Conservation (phyloP, 1,140 invertebrate species). For the Meloidogyne floridensis region DNA sequence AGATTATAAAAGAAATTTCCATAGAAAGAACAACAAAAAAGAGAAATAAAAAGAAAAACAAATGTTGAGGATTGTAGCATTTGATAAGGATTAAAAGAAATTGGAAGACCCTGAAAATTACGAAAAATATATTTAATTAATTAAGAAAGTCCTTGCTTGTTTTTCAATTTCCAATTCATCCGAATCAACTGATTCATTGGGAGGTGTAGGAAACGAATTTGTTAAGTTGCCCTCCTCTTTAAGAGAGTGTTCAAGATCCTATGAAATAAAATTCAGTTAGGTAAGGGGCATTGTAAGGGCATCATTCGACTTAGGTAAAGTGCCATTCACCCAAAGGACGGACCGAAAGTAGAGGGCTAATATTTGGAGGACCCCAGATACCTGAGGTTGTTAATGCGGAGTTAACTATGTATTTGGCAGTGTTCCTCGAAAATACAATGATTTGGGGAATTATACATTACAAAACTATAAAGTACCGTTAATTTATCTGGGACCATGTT, state of each 20-base stretch:
- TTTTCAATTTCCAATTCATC: conserved; percentile 30
- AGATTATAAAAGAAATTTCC: conserved; percentile 63
- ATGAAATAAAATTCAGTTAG: no score
- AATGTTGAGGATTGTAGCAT: conserved; percentile 59
- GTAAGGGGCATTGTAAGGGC: no score
- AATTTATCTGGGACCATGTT: background rate
- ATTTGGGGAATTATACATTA: no score
- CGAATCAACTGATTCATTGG: conserved; percentile 22
- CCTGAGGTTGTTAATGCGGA: no score
- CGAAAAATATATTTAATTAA: background rate
- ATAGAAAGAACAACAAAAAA: conserved; percentile 65
- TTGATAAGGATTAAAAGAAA: conserved; percentile 45
- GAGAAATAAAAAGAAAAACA: conserved; percentile 59
- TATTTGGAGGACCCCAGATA: no score
- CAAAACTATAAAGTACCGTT: background rate
- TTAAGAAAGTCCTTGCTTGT: background rate
- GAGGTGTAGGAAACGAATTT: conserved; percentile 27
- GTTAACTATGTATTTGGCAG: no score
- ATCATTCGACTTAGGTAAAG: no score
- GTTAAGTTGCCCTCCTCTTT: background rate
- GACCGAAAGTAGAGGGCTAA: no score
- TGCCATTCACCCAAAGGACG: no score
- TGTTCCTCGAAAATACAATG: no score
- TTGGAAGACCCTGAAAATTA: conserved; percentile 11
- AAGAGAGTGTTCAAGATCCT: background rate